Conservation (phyloP, 2,888 invertebrate genomes). For the Xylocampa areola region DNA sequence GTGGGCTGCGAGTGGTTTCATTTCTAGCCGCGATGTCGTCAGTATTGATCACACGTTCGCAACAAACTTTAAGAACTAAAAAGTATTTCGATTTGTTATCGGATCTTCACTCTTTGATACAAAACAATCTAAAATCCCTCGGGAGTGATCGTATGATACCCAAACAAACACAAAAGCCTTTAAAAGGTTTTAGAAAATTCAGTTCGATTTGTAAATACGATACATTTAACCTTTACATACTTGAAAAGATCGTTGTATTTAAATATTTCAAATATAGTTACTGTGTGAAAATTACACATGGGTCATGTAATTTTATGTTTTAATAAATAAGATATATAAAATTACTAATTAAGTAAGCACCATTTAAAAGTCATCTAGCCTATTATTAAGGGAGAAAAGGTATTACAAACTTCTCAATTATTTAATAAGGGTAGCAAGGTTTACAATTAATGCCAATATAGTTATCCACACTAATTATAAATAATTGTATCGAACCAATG, state of each 20-base stretch:
- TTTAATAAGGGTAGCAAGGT: background rate
- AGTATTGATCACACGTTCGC: no score
- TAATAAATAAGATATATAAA: background rate
- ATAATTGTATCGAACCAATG: conserved; percentile 42
- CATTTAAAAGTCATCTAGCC: conserved; percentile 5
- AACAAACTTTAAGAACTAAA: conserved; percentile 20
- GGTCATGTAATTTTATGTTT: background rate
- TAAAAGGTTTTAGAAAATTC: conserved; percentile 1
- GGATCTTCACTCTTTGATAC: conserved; percentile 8
- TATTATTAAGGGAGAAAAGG: conserved; percentile 10
- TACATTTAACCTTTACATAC: no score
- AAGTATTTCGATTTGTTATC: conserved; percentile 1
- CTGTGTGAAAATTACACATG: conserved; percentile 5
- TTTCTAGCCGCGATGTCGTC: no score
- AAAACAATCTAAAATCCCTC: background rate
- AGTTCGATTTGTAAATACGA: background rate
- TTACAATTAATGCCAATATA: conserved; percentile 6
- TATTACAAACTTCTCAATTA: conserved; percentile 7
- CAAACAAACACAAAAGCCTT: no score
- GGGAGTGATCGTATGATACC: background rate
- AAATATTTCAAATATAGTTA: no score
- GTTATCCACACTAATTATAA: conserved; percentile 49
- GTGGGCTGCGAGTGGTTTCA: no score
- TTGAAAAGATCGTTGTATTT: no score
- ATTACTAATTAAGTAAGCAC: conserved; percentile 16